Evolutionary conservation across 2,797 vertebrate genomes (phyloP), one percentile per base, ranked within the genome.

Genomic region (Chloroceryle amazona): DNA sequence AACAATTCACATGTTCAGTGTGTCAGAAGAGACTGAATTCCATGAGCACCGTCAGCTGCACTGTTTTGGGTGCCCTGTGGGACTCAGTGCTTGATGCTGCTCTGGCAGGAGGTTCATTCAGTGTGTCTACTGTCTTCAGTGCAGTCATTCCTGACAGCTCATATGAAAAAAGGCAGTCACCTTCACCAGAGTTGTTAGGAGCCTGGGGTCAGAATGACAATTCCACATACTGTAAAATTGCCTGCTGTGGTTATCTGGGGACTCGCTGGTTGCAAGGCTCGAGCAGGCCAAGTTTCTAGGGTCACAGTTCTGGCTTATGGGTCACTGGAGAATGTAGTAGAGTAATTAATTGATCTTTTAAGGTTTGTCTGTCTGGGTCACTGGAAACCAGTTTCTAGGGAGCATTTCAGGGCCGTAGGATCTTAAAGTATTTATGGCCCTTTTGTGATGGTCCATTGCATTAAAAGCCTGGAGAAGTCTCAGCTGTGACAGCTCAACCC

Each of bases 41-140:
- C 51, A 4, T 3, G 6, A 60, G 39, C 19, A 35, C 31, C 4
- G 2, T 26, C 82, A 80, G 42, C 9, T 1, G 1, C 33, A 13
- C 0, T 0, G 14, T 15, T 58, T 33, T 82, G 44, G 26, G 35
- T 62, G 39, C 7, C 7, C 18, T n/a, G 16, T 68, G 39, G 31
- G 41, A 46, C 42, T 65, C 6, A 0, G 7, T 0, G 1, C n/a
- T 54, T 5, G 3, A 1, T 31, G 29, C 20, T 67, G 31, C 52
- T 61, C 35, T 4, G 6, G 6, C 35, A 74, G 35, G 22, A 86
- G 26, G 12, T 46, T 47, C 9, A 2, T n/a, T 58, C 58, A 18
- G 37, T 29, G 37, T 19, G 20, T 35, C 54, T 41, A 47, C 47
- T 49, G 33, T 26, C 47, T 82, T 73, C 60, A 81, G 46, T 2